Percentiles rank a stretch among this genome's conserved stretches.
These are phyloP conservation scores for Cerastoderma edule DNA, from an alignment of 2,888 invertebrate species.

Conservation along the genomic window DNA sequence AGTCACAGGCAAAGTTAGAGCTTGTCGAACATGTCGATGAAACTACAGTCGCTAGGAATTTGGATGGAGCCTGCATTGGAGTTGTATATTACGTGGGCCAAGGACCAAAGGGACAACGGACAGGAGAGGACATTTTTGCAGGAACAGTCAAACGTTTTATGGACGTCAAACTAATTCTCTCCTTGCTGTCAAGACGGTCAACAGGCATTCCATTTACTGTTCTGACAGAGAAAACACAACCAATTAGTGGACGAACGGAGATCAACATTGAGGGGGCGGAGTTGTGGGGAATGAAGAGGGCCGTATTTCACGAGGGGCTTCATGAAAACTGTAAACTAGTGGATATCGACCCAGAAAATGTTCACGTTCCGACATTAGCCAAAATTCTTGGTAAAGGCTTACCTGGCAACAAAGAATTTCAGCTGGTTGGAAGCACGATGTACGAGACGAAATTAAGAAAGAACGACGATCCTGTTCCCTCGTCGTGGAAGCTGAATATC, in stretches of 20 bases:
- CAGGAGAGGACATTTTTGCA: not conserved
- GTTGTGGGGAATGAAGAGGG: slow-evolving; percentile 52
- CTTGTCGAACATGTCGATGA: not conserved
- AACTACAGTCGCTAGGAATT: not conserved
- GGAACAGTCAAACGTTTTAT: not conserved
- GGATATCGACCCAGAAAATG: slow-evolving; percentile 43
- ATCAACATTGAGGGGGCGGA: slow-evolving; percentile 25
- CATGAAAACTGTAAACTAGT: slow-evolving; percentile 34
- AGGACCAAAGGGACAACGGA: no score
- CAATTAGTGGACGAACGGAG: not conserved
- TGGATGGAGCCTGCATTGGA: no score
- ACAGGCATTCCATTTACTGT: not conserved
- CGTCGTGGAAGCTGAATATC: not conserved
- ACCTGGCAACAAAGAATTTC: not conserved
- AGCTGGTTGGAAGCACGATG: not conserved
- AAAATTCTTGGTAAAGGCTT: not conserved
- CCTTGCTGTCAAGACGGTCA: not conserved
- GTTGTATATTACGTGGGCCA: no score
- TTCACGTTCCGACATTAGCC: not conserved
- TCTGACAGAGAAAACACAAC: not conserved
- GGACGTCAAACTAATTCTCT: not conserved
- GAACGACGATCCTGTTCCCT: not conserved
- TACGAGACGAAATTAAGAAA: not conserved
- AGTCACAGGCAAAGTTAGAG: not conserved
- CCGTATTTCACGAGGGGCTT: slow-evolving; percentile 42